A percentile compares a stretch with the other conserved stretches of the same genome.
These are phyloP conservation scores for Pristionchus exspectatus DNA, from an alignment of 2,888 invertebrate genomes.

Conservation along the genomic window DNA sequence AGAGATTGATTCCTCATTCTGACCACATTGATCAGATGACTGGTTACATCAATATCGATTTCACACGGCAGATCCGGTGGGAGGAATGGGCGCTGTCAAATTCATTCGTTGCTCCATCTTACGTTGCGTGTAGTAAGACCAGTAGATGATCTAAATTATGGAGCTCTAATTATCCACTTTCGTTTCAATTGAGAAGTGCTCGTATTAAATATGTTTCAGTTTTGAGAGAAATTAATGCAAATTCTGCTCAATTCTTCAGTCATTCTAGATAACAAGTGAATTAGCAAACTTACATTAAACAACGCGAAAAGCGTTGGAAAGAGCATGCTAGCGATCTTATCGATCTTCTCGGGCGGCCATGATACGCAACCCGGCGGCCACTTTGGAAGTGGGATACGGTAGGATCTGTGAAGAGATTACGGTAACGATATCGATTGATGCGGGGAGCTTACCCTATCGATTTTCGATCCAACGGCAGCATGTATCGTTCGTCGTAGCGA, in stretches of 20 bases:
- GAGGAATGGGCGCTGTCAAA: not conserved
- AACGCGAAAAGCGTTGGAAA: conserved; percentile 78
- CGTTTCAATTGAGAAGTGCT: too few relatives aligned
- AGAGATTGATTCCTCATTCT: too few relatives aligned
- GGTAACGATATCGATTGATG: not conserved
- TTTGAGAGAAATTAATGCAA: too few relatives aligned
- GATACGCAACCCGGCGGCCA: conserved; percentile 54
- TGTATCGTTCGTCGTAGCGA: conserved; percentile 69
- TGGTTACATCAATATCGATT: not conserved
- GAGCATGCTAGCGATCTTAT: conserved; percentile 71
- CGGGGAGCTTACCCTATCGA: not conserved
- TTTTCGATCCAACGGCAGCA: conserved; percentile 67
- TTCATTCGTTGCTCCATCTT: conserved; percentile 55
- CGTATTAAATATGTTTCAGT: too few relatives aligned
- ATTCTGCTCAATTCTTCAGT: not conserved
- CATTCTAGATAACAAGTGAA: not conserved
- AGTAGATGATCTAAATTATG: conserved; percentile 74
- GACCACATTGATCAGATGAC: not conserved
- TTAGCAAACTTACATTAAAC: conserved; percentile 71
- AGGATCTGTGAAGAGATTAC: conserved; percentile 28
- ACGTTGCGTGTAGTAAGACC: conserved; percentile 74
- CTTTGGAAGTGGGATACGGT: conserved; percentile 55
- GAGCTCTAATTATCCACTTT: not conserved
- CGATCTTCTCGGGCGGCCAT: conserved; percentile 75
- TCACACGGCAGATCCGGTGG: not conserved